Evolutionary conservation across 2,113 vertebrate genomes (phyloP).

Genomic region (Cololabis saira): DNA sequence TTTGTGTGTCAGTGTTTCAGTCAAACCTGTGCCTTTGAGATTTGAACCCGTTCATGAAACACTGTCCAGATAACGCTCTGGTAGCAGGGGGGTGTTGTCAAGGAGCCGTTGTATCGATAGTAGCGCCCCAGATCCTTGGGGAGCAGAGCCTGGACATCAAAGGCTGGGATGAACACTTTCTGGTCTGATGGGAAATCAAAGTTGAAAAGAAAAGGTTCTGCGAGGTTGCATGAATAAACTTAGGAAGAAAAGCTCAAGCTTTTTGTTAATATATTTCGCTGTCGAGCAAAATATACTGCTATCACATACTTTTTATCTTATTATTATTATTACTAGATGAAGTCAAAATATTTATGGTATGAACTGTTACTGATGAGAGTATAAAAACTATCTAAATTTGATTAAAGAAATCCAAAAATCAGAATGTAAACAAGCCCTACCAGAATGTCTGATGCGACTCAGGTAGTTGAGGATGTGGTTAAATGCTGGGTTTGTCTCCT

Average conservation of each 20-base stretch:
- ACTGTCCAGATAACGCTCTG: conserved; percentile 91
- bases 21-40: conserved; percentile 86
- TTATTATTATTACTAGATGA: too few species aligned
- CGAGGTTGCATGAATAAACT: neutral
- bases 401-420: too few species aligned
- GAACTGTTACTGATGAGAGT: too few species aligned
- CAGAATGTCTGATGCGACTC: conserved; percentile 83
- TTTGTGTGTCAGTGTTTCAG: neutral
- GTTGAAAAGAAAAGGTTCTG: neutral
- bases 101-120: conserved; percentile 92
- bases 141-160: conserved; percentile 84
- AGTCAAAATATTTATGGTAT: too few species aligned
- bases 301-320: too few species aligned
- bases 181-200: conserved; percentile 79
- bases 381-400: too few species aligned
- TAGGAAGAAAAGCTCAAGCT: too few species aligned
- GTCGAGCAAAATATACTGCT: neutral
- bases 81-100: conserved; percentile 92
- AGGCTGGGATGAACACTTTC: conserved; percentile 81
- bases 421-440: conserved; percentile 66
- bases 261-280: too few species aligned
- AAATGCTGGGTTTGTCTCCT: conserved; percentile 82
- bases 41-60: conserved; percentile 81
- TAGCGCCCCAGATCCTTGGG: conserved; percentile 82
- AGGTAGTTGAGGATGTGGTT: conserved; percentile 86